phyloP scores from a whole-genome alignment of 1,140 invertebrate genomes.

The Macrocentrus cingulum region DNA sequence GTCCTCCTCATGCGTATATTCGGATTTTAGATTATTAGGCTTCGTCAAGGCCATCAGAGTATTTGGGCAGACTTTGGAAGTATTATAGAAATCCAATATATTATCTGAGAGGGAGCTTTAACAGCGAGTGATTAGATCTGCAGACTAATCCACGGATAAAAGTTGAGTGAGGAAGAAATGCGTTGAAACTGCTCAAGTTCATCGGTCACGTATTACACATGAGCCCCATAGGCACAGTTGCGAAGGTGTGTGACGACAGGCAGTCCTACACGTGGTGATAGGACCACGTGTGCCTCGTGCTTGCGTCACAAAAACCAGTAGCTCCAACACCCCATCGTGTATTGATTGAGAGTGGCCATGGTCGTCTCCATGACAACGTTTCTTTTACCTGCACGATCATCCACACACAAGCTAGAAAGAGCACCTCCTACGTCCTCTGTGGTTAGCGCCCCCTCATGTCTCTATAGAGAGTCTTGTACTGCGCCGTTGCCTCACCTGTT shows the following conservation, averaged over 20 bases:
- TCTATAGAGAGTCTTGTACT: neutral
- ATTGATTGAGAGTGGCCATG: constrained; percentile 55
- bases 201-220: too few relatives aligned
- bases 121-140: too few relatives aligned
- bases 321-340: constrained; percentile 41
- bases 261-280: constrained; percentile 50
- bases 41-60: too few relatives aligned
- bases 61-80: too few relatives aligned
- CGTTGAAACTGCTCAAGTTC: too few relatives aligned
- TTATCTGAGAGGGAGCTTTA: too few relatives aligned
- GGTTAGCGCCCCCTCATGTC: too few relatives aligned
- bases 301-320: constrained; percentile 47
- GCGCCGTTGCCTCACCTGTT: constrained; percentile 18
- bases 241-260: neutral
- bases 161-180: too few relatives aligned
- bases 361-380: constrained; percentile 52
- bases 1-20: neutral
- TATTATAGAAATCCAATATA: too few relatives aligned
- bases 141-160: too few relatives aligned
- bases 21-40: too few relatives aligned
- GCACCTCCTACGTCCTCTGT: neutral
- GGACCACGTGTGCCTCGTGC: constrained; percentile 50
- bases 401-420: constrained; percentile 12
- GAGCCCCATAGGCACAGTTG: neutral
- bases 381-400: constrained; percentile 44